Evolutionary conservation across 2,797 vertebrate species (phyloP).

Genomic region (Gymnodraco acuticeps): DNA sequence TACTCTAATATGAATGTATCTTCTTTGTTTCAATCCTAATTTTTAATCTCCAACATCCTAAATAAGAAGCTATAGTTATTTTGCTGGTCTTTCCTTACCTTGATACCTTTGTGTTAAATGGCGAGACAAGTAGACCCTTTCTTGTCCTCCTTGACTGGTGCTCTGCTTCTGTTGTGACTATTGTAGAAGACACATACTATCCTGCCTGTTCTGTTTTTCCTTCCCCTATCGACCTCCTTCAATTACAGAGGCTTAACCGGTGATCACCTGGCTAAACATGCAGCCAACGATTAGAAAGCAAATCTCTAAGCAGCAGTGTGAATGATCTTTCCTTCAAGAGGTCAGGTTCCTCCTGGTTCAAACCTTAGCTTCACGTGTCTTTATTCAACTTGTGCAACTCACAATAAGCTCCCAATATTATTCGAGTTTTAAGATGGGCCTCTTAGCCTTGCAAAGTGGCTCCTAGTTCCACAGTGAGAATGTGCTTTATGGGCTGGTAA

Average conservation of each 20-base stretch:
- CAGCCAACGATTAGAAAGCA: slow-evolving; percentile 69
- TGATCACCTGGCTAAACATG: slow-evolving; percentile 71
- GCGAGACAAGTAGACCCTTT: neutral
- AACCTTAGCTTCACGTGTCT: neutral
- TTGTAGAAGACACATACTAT: neutral
- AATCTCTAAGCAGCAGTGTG: slow-evolving; percentile 46
- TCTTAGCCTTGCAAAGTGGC: neutral
- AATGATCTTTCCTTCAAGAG: slow-evolving; percentile 16
- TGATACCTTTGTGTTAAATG: slow-evolving; percentile 2
- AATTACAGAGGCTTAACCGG: slow-evolving; percentile 69
- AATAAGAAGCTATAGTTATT: neutral
- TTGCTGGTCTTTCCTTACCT: slow-evolving; percentile 39
- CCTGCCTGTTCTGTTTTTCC: slow-evolving; percentile 9
- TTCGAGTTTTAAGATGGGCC: neutral
- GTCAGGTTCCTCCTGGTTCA: neutral
- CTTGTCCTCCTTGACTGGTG: slow-evolving; percentile 2
- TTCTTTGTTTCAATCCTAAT: neutral
- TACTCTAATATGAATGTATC: neutral
- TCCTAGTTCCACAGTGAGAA: neutral
- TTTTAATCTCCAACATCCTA: neutral
- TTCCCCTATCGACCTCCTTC: slow-evolving; percentile 43
- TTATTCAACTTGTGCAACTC: neutral
- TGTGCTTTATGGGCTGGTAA: neutral
- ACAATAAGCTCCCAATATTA: neutral
- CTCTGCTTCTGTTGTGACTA: slow-evolving; percentile 15